Percentiles rank a stretch among this genome's conserved stretches.
Evolutionary conservation across 2,113 vertebrate species (phyloP).

Genomic region (Stigmatopora argus): DNA sequence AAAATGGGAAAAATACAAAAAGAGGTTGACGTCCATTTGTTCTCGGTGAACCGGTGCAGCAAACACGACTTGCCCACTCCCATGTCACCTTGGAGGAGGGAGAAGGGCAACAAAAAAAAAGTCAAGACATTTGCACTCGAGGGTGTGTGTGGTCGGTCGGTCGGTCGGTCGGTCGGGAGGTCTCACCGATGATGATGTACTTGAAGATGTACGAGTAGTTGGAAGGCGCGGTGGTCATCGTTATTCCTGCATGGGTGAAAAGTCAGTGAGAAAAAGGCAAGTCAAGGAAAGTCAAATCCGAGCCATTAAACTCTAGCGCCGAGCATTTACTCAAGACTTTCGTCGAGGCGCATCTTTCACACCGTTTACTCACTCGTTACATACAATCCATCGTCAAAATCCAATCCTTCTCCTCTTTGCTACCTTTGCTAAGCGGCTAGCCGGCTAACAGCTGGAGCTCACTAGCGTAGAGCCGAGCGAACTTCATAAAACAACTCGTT

Average conservation of each 20-base stretch:
- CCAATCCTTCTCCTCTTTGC: neutral
- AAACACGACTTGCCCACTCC: constrained; percentile 77
- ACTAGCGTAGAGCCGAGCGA: constrained; percentile 30
- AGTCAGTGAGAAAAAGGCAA: neutral
- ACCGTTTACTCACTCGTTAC: constrained; percentile 7
- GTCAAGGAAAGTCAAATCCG: neutral
- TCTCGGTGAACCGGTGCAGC: constrained; percentile 78
- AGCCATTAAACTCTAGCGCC: neutral
- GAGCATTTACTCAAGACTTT: neutral
- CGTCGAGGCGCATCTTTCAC: neutral
- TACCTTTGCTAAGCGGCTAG: constrained; percentile 25
- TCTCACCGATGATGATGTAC: constrained; percentile 99
- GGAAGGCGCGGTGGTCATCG: constrained; percentile 99
- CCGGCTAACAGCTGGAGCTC: constrained; percentile 36
- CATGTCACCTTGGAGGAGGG: constrained; percentile 67
- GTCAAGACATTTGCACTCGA: neutral
- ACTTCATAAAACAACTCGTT: neutral
- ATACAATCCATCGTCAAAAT: neutral
- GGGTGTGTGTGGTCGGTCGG: neutral
- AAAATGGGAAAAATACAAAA: constrained; percentile 11
- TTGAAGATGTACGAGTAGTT: constrained; percentile 99
- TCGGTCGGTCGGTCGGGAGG: neutral
- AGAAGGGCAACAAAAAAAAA: constrained; percentile 7
- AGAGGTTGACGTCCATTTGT: constrained; percentile 71
- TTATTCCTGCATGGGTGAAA: constrained; percentile 68